Evolutionary conservation across 1,140 invertebrate genomes (phyloP), one percentile per base, ranked within the genome.

Genomic region (Drosophila nasuta): DNA sequence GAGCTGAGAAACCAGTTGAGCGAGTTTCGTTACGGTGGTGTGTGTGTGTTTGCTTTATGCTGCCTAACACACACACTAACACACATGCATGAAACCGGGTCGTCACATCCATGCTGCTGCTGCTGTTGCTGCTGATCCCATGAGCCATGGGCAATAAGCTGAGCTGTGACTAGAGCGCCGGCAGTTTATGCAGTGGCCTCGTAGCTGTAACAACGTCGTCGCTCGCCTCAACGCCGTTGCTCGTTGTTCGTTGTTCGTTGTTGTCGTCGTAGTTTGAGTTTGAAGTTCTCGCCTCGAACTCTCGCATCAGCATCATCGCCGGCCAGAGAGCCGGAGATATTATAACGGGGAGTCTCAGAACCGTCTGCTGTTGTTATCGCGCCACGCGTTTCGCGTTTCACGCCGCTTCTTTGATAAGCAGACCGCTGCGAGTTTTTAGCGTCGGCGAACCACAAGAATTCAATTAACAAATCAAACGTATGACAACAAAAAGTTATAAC

Each of bases 171-270:
- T 67, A 78, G 67, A 75, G 82, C 82, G 67, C 77, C 81, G 83
- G 86, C 85, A 89, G 85, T 89, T 81, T 70, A 78, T 78, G 81
- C 77, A 85, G 75, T 89, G 85, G 81, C 81, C 78, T 89, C 85
- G 85, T 75, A 85, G 85, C 81, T 89, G 81, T 89, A 89, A 89
- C 85, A 89, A 89, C 85, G 82, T 88, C 33, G 35, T 38, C 74
- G 60, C 81, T 82, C 85, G 85, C 78, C 66, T 56, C 64, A 48
- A 8, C 38, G 48, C 60, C 20, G 20, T 25, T 25, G 52, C 54
- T 41, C 49, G 58, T 46, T 20, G 20, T 28, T 66, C 70, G 54
- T 64, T 30, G 46, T 33, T 17, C 43, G 48, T 17, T 30, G 48
- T 15, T 38, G 59, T 11, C n/a, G 59, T 54, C 33, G 33, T 33